Evolutionary conservation across 2,888 invertebrate genomes (phyloP), one percentile per base, ranked within the genome.

Genomic region (Amblyjoppa proteus): DNA sequence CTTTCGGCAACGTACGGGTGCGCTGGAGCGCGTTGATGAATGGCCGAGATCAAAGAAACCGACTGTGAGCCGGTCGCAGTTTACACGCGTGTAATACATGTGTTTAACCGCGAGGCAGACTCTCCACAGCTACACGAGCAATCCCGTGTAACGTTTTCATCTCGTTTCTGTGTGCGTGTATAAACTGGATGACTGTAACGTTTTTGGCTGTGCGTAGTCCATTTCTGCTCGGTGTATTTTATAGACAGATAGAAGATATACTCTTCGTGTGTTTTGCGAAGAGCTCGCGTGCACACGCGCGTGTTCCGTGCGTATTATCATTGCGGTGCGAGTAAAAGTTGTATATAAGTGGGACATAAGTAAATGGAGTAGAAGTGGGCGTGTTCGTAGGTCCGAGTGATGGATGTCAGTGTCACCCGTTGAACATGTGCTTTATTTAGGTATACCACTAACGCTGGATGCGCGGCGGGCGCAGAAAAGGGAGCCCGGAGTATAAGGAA

Each of bases 51-150:
- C 93, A 94, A 94, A 94, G 93, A 87, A 80, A 81, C 91, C 92
- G 92, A 89, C 90, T 87, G 88, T 88, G 90, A 90, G 81, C 69
- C 81, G 84, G 79, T 92, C 90, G 92, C 92, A 91, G 91, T 93
- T 93, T 94, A 93, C 94, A 93, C 93, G 93, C 94, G 91, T 94
- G 93, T 94, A 93, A 91, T 94, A 94, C 93, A 94, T 91, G 91
- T 91, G 93, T 92, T 91, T 90, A 88, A 89, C 87, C 84, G 87
- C 88, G 88, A 86, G 88, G 70, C 80, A 76, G 76, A 76, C 79
- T 74, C 58, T 64, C 38, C 81, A 76, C 58, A 61, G 28, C 51
- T n/a, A 75, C 53, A 45, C 69, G 58, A 78, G 58, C 61, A 64
- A 81, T 49, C 38, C 45, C 28, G 38, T 68, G 31, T 45, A 81